These are phyloP conservation scores for Pseudomyrmex sp. DNA, from an alignment of 1,140 invertebrate species.

Conservation along the genomic window DNA sequence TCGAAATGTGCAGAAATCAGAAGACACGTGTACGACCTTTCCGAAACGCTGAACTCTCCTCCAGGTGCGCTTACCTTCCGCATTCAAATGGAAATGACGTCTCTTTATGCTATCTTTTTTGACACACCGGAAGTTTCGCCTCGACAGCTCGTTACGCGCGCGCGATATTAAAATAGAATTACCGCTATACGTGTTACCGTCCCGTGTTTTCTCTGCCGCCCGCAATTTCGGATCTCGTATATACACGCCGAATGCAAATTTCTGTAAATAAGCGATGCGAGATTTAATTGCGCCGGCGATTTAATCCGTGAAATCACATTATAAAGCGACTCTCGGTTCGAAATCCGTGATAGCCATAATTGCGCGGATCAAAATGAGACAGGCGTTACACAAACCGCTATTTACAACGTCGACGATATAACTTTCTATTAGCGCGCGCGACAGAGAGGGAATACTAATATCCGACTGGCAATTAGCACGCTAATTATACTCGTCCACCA, in stretches of 20 bases:
- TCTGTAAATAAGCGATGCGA: slow-evolving; percentile 35
- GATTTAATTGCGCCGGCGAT: slow-evolving; percentile 48
- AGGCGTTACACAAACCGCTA: slow-evolving; percentile 46
- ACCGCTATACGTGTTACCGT: background rate
- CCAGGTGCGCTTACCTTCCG: background rate
- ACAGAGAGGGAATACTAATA: slow-evolving; percentile 42
- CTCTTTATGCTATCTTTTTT: slow-evolving; percentile 36
- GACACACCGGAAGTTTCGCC: slow-evolving; percentile 3
- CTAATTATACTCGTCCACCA: slow-evolving; percentile 34
- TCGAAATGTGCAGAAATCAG: slow-evolving; percentile 12
- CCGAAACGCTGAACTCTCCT: background rate
- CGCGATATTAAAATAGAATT: slow-evolving; percentile 46
- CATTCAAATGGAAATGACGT: slow-evolving; percentile 45
- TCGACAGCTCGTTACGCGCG: slow-evolving; percentile 6
- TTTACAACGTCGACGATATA: slow-evolving; percentile 36
- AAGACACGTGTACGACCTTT: slow-evolving; percentile 27
- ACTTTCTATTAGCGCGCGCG: slow-evolving; percentile 42
- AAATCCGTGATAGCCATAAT: slow-evolving; percentile 42
- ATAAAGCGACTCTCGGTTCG: background rate
- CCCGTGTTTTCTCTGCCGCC: background rate
- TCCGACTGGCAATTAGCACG: slow-evolving; percentile 35
- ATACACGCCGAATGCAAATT: background rate
- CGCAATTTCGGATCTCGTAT: slow-evolving; percentile 3
- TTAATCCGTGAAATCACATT: slow-evolving; percentile 41
- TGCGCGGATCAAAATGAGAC: slow-evolving; percentile 47